These are phyloP conservation scores for Julus scanicus DNA, from an alignment of 2,888 invertebrate species.

Conservation along the genomic window DNA sequence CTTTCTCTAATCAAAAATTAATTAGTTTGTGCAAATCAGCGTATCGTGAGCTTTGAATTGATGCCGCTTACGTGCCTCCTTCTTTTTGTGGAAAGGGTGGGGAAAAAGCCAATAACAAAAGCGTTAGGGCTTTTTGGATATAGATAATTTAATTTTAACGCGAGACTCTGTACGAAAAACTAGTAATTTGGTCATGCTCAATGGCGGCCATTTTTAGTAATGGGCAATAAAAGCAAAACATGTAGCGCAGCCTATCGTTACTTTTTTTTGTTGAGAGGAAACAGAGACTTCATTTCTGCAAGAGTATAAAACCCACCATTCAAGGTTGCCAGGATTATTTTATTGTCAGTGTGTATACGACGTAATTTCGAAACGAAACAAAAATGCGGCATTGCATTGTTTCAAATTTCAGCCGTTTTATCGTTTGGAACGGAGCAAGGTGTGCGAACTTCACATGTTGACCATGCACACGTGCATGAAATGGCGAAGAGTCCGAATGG, in stretches of 20 bases:
- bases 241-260: conserved; percentile 22
- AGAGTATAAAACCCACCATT: background rate
- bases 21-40: conserved; percentile 33
- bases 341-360: background rate
- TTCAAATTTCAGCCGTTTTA: background rate
- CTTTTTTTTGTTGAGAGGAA: conserved; percentile 19
- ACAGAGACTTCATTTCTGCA: conserved; percentile 25
- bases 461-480: too few relatives aligned
- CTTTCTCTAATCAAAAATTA: background rate
- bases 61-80: background rate
- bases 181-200: conserved; percentile 30
- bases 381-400: background rate
- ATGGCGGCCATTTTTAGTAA: conserved; percentile 25
- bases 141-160: conserved; percentile 16
- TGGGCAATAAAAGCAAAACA: conserved; percentile 10
- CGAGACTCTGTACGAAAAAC: background rate
- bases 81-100: background rate
- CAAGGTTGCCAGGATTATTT: conserved; percentile 11
- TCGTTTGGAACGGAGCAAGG: background rate
- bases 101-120: background rate
- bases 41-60: background rate
- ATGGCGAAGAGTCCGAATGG: background rate
- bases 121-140: background rate
- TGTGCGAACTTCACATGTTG: background rate
- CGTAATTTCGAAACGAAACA: conserved; percentile 17